Evolutionary conservation across 64 coral and sea anemone species (phyloP).

Genomic region (Actinia equina): DNA sequence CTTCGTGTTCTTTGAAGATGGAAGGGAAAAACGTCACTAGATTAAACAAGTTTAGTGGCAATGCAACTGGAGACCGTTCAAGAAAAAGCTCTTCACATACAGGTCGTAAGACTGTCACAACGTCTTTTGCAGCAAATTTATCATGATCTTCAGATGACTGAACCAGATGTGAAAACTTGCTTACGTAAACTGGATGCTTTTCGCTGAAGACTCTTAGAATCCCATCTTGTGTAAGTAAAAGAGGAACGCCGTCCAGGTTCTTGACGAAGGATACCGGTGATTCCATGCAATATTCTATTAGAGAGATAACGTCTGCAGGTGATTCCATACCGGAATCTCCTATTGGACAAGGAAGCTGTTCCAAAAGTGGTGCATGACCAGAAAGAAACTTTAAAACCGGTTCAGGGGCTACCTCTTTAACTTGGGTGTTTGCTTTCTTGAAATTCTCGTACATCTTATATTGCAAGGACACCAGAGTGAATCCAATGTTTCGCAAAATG

Average conservation of each 20-base stretch:
- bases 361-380: conserved; percentile 5
- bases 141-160: conserved; percentile 3
- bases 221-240: conserved; percentile 58
- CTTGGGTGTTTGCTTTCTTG: conserved; percentile 23
- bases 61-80: neutral
- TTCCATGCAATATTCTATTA: conserved; percentile 66
- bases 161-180: conserved; percentile 55
- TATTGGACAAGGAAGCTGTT: conserved; percentile 46
- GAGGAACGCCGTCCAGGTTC: conserved; percentile 63
- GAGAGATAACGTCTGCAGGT: neutral
- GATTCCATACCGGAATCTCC: conserved; percentile 43
- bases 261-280: conserved; percentile 43
- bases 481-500: conserved; percentile 40
- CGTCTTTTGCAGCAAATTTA: neutral
- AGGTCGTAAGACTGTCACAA: neutral
- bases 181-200: conserved; percentile 52
- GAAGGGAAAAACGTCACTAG: neutral
- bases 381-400: conserved; percentile 55
- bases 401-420: conserved; percentile 36
- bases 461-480: conserved; percentile 54
- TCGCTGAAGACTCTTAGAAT: conserved; percentile 51
- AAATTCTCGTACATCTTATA: conserved; percentile 49
- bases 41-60: neutral
- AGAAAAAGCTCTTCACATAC: neutral
- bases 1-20: conserved; percentile 5